Evolutionary conservation across 2,888 invertebrate genomes (phyloP), one percentile per base, ranked within the genome.

Genomic region (Plebejus argus): DNA sequence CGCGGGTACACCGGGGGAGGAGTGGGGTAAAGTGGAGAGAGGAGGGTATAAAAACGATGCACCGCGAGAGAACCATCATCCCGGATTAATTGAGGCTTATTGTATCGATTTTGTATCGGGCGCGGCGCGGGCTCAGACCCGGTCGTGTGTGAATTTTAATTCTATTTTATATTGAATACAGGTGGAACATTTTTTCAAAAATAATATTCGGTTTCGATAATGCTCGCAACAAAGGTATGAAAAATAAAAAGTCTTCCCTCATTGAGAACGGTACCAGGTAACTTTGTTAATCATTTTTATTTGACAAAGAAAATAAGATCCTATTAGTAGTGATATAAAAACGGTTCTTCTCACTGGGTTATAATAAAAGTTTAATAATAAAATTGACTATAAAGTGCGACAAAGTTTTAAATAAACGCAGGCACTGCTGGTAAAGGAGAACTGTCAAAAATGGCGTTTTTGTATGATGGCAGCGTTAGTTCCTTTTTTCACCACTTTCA

Each of bases 21-120:
- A 61, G 23, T 10, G 61, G 61, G 10, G 3, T n/a, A 61, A 61
- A 20, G 23, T 20, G 61, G 61, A 3, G 20, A 20, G 18, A 1
- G 28, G 18, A 15, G 12, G 7, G 39, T 58, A 77, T 77, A 77
- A 72, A 77, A 72, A 77, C 53, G 20, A 33, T 70, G 72, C 35
- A 39, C 18, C 33, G 58, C 78, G 80, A 79, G 81, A 81, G 83
- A 84, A 84, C 83, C 81, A 81, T 82, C 83, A 82, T 84, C 83
- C 81, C 83, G 83, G 84, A 85, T 86, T 87, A 87, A 88, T 88
- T 87, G 86, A 82, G 83, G 87, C 86, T 87, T 86, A 86, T 84
- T 79, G 76, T 85, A 90, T 90, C 84, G 89, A 89, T 90, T 89
- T 89, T 86, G 86, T 87, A 88, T 81, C 79, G 79, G 79, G 78